A percentile compares a stretch with the other conserved stretches of the same genome.
Evolutionary conservation across 2,888 invertebrate genomes (phyloP).

Genomic region (Anorthoa munda): DNA sequence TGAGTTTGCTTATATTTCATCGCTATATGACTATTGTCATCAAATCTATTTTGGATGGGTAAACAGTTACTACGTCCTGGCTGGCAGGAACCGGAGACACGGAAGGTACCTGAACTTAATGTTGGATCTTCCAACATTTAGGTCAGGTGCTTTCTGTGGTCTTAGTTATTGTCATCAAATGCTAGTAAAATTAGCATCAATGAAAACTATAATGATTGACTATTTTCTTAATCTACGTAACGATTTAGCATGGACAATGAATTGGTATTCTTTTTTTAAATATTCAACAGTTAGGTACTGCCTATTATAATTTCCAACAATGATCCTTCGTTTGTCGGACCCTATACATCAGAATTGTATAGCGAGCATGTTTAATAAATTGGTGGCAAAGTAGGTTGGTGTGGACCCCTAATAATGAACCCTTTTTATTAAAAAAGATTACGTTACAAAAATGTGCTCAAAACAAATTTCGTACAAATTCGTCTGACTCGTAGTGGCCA

Average conservation of each 20-base stretch:
- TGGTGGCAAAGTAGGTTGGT: neutral
- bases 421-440: slow-evolving; percentile 30
- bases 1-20: slow-evolving; percentile 1
- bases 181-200: neutral
- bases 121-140: neutral
- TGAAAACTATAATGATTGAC: neutral
- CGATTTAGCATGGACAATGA: neutral
- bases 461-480: slow-evolving; percentile 11
- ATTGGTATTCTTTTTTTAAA: slow-evolving; percentile 24
- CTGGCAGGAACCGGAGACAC: neutral
- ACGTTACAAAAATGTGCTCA: neutral
- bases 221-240: neutral
- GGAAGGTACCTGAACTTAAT: neutral
- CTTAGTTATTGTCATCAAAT: neutral
- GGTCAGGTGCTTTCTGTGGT: neutral
- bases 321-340: slow-evolving; percentile 27
- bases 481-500: neutral
- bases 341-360: slow-evolving; percentile 34
- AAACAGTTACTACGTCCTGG: slow-evolving; percentile 4
- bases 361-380: slow-evolving; percentile 28
- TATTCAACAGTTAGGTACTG: slow-evolving; percentile 32
- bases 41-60: neutral
- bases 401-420: slow-evolving; percentile 33
- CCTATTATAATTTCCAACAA: slow-evolving; percentile 1
- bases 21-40: slow-evolving; percentile 2